Conservation (phyloP, 2,888 invertebrate genomes). For the Dilophus febrilis region DNA sequence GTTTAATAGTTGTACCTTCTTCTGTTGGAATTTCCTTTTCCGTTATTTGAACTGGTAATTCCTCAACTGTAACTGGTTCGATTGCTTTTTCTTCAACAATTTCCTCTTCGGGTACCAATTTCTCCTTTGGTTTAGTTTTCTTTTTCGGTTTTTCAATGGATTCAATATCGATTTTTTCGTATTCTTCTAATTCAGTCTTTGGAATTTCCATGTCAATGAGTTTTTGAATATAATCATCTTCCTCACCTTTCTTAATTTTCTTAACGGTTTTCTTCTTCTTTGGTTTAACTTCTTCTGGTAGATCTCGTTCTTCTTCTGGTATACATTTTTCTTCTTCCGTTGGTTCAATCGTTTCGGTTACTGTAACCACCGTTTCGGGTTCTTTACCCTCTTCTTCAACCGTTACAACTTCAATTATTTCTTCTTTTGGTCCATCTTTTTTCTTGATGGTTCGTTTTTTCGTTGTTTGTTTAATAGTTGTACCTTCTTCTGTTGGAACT, state of each 20-base stretch:
- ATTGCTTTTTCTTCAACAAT: not conserved
- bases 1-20: too few relatives aligned
- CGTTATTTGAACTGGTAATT: slow-evolving; percentile 15
- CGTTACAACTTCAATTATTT: slow-evolving; percentile 28
- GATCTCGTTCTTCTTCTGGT: slow-evolving; percentile 6
- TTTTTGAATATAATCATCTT: slow-evolving; percentile 20
- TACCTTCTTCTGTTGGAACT: slow-evolving; percentile 25
- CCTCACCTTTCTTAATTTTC: slow-evolving; percentile 15
- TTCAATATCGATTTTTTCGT: slow-evolving; percentile 20
- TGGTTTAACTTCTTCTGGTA: slow-evolving; percentile 4
- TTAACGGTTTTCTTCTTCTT: slow-evolving; percentile 6
- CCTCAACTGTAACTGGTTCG: slow-evolving; percentile 3
- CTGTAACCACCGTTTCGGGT: slow-evolving; percentile 20
- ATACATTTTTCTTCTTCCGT: slow-evolving; percentile 13
- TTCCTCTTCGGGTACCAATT: too few relatives aligned
- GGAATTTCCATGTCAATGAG: slow-evolving; percentile 26
- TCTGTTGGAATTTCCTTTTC: slow-evolving; percentile 3
- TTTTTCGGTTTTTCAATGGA: too few relatives aligned
- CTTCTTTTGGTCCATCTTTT: slow-evolving; percentile 28
- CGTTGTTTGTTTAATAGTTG: slow-evolving; percentile 25
- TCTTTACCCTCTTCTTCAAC: slow-evolving; percentile 15
- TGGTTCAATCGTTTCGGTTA: slow-evolving; percentile 22
- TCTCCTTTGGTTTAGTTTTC: too few relatives aligned
- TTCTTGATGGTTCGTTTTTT: slow-evolving; percentile 25
- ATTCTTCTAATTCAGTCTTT: slow-evolving; percentile 26